Evolutionary conservation across 2,113 vertebrate species (phyloP).

Genomic region (Recurvirostra avosetta): DNA sequence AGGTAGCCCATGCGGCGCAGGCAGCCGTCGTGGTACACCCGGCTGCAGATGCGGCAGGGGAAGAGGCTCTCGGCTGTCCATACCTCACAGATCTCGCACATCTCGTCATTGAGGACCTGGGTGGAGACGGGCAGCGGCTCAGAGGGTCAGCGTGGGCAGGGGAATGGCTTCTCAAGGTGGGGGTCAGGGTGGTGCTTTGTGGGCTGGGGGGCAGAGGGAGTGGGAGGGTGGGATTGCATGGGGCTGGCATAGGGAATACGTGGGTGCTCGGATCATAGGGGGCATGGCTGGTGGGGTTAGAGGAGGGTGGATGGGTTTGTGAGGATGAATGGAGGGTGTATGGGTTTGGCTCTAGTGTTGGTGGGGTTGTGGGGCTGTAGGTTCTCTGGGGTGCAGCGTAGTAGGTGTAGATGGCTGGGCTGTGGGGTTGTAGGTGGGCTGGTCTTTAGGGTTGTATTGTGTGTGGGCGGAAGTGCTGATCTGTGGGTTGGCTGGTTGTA

Average conservation of each 20-base stretch:
- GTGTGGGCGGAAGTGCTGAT: neutral
- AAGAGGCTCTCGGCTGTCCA: constrained; percentile 95
- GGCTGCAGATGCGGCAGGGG: constrained; percentile 88
- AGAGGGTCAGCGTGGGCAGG: neutral
- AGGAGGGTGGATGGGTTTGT: neutral
- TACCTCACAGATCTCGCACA: constrained; percentile 96
- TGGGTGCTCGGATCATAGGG: fast-evolving
- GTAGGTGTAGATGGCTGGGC: neutral
- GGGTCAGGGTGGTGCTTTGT: neutral
- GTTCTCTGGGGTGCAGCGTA: fast-evolving
- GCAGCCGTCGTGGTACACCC: constrained; percentile 94
- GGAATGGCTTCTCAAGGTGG: neutral
- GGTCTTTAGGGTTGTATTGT: too few species aligned
- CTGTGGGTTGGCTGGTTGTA: neutral
- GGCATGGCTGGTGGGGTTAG: neutral
- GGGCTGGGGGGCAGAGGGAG: neutral
- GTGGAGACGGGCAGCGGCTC: neutral
- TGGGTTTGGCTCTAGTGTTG: neutral
- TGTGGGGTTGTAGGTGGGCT: neutral
- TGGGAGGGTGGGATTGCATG: neutral
- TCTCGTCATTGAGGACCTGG: constrained; percentile 87
- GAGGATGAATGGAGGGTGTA: neutral
- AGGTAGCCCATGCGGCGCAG: constrained; percentile 92
- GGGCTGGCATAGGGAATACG: neutral
- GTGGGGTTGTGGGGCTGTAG: neutral